These are phyloP conservation scores for Xestia c-nigrum DNA, from an alignment of 2,888 invertebrate species.

Conservation along the genomic window DNA sequence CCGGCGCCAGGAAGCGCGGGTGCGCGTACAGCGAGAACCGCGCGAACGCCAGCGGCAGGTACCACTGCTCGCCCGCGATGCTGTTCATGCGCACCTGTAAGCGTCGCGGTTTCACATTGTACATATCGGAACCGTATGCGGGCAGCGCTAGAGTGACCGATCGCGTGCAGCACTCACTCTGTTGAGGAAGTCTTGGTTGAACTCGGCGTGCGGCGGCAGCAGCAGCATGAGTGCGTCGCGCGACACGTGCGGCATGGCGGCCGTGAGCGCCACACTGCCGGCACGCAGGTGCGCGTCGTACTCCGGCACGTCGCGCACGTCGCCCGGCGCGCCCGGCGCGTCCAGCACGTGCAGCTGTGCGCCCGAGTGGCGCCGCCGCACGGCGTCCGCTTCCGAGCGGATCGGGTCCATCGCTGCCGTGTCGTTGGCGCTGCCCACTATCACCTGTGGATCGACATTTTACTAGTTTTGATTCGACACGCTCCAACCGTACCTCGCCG, in stretches of 20 bases:
- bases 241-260: constrained; percentile 47
- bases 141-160: not conserved
- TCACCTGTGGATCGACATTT: constrained; percentile 27
- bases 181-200: constrained; percentile 96
- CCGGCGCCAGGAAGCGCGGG: constrained; percentile 93
- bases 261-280: constrained; percentile 91
- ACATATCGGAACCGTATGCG: not conserved
- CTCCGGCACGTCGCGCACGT: constrained; percentile 6
- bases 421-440: constrained; percentile 53
- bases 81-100: constrained; percentile 97
- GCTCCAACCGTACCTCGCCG: no score
- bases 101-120: not conserved
- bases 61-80: constrained; percentile 96
- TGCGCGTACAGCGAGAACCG: constrained; percentile 95
- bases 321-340: constrained; percentile 17
- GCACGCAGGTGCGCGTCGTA: constrained; percentile 89
- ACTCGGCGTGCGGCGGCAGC: constrained; percentile 92
- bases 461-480: no score
- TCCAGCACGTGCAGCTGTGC: constrained; percentile 36
- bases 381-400: constrained; percentile 42
- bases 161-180: constrained; percentile 84
- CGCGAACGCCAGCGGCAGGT: constrained; percentile 96
- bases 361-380: constrained; percentile 44
- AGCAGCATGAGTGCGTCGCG: constrained; percentile 93
- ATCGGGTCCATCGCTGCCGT: constrained; percentile 28